Evolutionary conservation across 2,888 invertebrate species (phyloP), one percentile per base, ranked within the genome.

Genomic region (Euzophera pinguis): DNA sequence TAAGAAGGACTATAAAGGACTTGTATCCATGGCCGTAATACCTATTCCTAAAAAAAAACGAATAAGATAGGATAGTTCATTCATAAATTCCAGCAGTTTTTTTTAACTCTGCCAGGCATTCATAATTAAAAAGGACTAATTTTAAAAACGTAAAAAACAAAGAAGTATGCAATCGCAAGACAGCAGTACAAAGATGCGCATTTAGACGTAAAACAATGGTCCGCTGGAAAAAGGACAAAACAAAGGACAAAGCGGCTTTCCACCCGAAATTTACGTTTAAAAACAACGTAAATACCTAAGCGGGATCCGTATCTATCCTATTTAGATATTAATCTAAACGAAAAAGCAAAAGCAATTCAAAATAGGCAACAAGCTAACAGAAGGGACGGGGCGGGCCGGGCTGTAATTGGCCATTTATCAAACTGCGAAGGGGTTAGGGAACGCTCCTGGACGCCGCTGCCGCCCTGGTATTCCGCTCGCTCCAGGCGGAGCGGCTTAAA

Each of bases 391-490:
- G 79, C 78, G 84, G 82, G 78, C 73, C 67, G 70, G 82, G 75
- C 78, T 81, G 90, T 91, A 91, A 91, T 91, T 91, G 91, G 90
- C 91, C 91, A 90, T 91, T 90, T 90, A 91, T 91, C 91, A 91
- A 90, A 90, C 85, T 77, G 86, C 79, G 88, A 88, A 90, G 90
- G 91, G 91, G 90, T 90, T 88, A 88, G 88, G 84, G 81, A 75
- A 75, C 78, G 78, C 78, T 75, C 75, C 76, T 72, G 76, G 76
- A 72, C 72, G 78, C 67, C 69, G 74, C 82, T 78, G 80, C 80
- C 71, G 78, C 78, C 78, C 79, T 81, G 77, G 79, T 81, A 66
- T 77, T 58, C 71, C 64, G 62, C 62, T 64, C 63, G 67, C 66
- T 68, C 67, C 69, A 76, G 64, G 69, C 50, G 32, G 22, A 35